These are phyloP conservation scores for Cactoblastis cactorum DNA, from an alignment of 2,888 invertebrate genomes.

Conservation along the genomic window DNA sequence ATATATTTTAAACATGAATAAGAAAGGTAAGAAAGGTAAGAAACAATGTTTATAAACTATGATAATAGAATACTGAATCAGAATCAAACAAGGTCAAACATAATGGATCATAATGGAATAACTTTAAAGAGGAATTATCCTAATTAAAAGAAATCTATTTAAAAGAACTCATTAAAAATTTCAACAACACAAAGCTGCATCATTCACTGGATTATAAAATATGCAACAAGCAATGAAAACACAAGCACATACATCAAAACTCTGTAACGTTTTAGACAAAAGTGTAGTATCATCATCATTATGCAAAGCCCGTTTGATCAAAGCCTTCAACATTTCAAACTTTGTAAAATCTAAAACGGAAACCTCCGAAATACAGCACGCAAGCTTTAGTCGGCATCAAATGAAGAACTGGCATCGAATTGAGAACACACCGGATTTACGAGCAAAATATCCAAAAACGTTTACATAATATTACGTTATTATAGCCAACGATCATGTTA, in stretches of 20 bases:
- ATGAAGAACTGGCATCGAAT: constrained; percentile 59
- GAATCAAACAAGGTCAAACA: too few species aligned
- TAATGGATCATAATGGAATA: not conserved
- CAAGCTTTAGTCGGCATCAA: constrained; percentile 50
- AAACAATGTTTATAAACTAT: not conserved
- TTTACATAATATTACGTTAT: constrained; percentile 70
- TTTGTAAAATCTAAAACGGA: constrained; percentile 22
- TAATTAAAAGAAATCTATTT: not conserved
- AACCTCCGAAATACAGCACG: constrained; percentile 47
- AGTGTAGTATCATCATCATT: constrained; percentile 51
- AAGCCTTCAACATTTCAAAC: constrained; percentile 62
- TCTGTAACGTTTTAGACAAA: constrained; percentile 53
- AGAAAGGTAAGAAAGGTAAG: not conserved
- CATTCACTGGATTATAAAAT: not conserved
- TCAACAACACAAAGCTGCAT: not conserved
- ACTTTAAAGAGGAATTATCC: not conserved
- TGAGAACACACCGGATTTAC: constrained; percentile 53
- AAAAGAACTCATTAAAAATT: not conserved
- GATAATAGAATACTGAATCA: not conserved
- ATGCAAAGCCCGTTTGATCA: constrained; percentile 64
- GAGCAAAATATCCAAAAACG: constrained; percentile 55
- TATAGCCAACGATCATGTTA: constrained; percentile 71
- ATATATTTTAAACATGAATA: not conserved
- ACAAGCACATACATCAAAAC: constrained; percentile 41
- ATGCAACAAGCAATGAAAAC: not conserved